These are phyloP conservation scores for Cryptus viduatorius DNA, from an alignment of 2,888 invertebrate genomes.

Conservation along the genomic window DNA sequence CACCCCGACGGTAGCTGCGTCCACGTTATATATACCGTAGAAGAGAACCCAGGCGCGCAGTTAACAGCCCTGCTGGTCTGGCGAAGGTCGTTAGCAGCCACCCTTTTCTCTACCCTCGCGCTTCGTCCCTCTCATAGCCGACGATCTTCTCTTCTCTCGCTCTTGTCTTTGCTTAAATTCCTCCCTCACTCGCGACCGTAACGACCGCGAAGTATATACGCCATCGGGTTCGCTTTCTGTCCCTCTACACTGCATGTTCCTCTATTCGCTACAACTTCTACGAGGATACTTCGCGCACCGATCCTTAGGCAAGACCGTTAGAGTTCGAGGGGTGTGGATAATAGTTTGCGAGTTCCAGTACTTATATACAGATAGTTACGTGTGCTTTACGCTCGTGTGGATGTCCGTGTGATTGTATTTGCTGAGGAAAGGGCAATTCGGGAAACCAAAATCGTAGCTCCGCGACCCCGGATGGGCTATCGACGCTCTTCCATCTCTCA, in stretches of 20 bases:
- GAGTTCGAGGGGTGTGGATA: conserved; percentile 63
- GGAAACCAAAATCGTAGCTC: conserved; percentile 76
- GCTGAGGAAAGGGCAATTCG: conserved; percentile 73
- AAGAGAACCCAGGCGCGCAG: conserved; percentile 77
- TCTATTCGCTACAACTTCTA: conserved; percentile 57
- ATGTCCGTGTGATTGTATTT: conserved; percentile 12
- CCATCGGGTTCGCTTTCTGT: conserved; percentile 52
- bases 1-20: conserved; percentile 36
- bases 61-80: conserved; percentile 82
- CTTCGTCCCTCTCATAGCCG: conserved; percentile 53
- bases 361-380: conserved; percentile 14
- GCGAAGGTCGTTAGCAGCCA: conserved; percentile 83
- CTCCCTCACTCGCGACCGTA: conserved; percentile 51
- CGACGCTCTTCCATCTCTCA: conserved; percentile 70
- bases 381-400: not conserved
- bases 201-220: conserved; percentile 56
- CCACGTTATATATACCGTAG: conserved; percentile 18
- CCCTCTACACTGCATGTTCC: conserved; percentile 35
- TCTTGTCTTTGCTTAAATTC: conserved; percentile 51
- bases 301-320: conserved; percentile 36
- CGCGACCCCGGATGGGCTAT: conserved; percentile 73
- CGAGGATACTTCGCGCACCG: conserved; percentile 52
- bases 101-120: conserved; percentile 67
- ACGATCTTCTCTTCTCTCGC: conserved; percentile 12
- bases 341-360: conserved; percentile 62